Evolutionary conservation across 2,797 vertebrate species (phyloP).

Genomic region (Trachurus trachurus): DNA sequence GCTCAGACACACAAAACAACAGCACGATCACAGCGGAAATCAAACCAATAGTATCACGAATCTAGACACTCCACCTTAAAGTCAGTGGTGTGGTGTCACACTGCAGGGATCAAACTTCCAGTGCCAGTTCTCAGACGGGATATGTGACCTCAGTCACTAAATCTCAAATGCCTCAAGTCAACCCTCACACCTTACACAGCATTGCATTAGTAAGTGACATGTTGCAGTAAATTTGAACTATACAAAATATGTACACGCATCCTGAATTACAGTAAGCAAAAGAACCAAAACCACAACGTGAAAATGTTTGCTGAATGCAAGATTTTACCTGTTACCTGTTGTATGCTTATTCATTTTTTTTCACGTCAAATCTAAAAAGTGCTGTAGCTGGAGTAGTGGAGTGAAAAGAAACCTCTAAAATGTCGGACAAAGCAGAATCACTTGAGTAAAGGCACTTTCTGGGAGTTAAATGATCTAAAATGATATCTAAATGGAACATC

Average conservation of each 20-base stretch:
- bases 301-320: too few species aligned
- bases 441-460: background rate
- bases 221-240: background rate
- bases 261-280: too few species aligned
- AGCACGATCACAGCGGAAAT: background rate
- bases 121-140: too few species aligned
- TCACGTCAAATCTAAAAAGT: too few species aligned
- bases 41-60: background rate
- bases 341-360: too few species aligned
- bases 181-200: background rate
- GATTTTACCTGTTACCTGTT: too few species aligned
- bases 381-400: too few species aligned
- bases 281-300: too few species aligned
- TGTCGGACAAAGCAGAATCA: too few species aligned
- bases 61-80: background rate
- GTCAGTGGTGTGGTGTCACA: background rate
- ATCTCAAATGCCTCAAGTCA: background rate
- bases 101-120: background rate
- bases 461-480: background rate
- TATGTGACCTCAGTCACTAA: too few species aligned
- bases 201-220: background rate
- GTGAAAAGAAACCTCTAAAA: too few species aligned
- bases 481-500: background rate
- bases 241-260: too few species aligned
- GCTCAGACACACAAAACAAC: background rate